These are phyloP conservation scores for Rhabdophis nuchalis DNA, from an alignment of 2,797 vertebrate genomes.

Conservation along the genomic window DNA sequence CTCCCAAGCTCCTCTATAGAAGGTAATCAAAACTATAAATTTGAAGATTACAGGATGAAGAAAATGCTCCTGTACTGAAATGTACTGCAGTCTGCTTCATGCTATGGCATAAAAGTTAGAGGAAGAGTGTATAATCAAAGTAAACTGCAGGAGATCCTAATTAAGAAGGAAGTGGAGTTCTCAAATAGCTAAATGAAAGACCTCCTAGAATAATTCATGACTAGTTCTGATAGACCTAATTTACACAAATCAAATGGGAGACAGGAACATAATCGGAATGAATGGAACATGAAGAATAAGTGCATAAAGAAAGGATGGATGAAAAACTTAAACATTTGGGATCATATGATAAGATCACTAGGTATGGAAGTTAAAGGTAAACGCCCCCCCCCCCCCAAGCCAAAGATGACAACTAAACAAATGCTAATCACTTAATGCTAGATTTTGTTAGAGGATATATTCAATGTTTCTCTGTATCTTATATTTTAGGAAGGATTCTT, in stretches of 20 bases:
- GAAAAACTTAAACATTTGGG: background rate
- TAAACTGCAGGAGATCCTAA: slow-evolving; percentile 12
- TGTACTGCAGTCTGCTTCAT: background rate
- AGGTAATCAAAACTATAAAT: background rate
- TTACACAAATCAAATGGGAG: slow-evolving; percentile 2
- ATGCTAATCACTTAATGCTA: background rate
- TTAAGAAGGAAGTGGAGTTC: slow-evolving; percentile 16
- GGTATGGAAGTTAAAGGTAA: background rate
- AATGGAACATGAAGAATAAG: background rate
- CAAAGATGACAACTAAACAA: background rate
- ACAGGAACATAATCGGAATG: slow-evolving; percentile 1
- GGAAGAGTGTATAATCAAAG: slow-evolving; percentile 12
- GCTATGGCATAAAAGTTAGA: background rate
- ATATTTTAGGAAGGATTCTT: background rate
- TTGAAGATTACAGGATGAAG: background rate
- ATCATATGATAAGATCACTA: background rate
- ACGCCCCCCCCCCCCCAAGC: no score
- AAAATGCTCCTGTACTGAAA: background rate
- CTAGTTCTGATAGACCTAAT: slow-evolving; percentile 9
- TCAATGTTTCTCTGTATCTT: background rate
- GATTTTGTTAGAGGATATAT: background rate
- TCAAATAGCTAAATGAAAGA: slow-evolving; percentile 11
- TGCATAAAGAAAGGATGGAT: background rate
- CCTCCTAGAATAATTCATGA: slow-evolving; percentile 18
- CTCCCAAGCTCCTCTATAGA: background rate